Evolutionary conservation across 1,140 invertebrate genomes (phyloP).

Genomic region (Mylabris phalerata): DNA sequence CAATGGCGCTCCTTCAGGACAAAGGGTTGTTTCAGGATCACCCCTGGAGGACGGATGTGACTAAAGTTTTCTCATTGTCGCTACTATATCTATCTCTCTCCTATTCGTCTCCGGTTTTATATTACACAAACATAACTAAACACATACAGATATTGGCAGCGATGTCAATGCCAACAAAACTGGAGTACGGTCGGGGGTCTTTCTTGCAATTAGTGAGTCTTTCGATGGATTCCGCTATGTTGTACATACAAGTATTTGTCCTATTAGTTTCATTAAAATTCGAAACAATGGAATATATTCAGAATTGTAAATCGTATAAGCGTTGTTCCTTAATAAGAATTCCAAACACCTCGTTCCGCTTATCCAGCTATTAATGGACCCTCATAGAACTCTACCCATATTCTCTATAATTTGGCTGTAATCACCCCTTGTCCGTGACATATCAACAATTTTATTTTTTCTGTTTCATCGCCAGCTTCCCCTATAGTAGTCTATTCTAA

Average conservation of each 20-base stretch:
- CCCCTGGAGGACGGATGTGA: conserved; percentile 18
- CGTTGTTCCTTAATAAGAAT: too few relatives aligned
- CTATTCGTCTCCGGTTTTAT: background rate
- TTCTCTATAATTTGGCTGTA: too few relatives aligned
- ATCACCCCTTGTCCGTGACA: too few relatives aligned
- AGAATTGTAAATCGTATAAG: too few relatives aligned
- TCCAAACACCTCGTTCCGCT: too few relatives aligned
- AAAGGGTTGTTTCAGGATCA: conserved; percentile 31
- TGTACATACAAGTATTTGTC: background rate
- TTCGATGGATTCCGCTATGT: conserved; percentile 14
- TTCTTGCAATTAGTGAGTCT: conserved; percentile 24
- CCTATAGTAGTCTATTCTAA: too few relatives aligned
- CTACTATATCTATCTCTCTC: background rate
- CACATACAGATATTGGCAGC: background rate
- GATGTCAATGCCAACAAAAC: background rate
- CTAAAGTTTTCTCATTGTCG: conserved; percentile 2
- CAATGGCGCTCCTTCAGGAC: conserved; percentile 28
- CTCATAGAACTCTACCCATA: too few relatives aligned
- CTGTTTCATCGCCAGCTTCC: too few relatives aligned
- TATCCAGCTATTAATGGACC: too few relatives aligned
- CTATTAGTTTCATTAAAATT: conserved; percentile 16
- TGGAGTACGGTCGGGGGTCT: background rate
- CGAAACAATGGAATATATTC: background rate
- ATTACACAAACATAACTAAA: too few relatives aligned
- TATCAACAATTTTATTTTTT: too few relatives aligned